A percentile compares a stretch with the other conserved stretches of the same genome.
These are phyloP conservation scores for Hyposmocoma kahamanoa DNA, from an alignment of 1,140 invertebrate genomes.

Conservation along the genomic window DNA sequence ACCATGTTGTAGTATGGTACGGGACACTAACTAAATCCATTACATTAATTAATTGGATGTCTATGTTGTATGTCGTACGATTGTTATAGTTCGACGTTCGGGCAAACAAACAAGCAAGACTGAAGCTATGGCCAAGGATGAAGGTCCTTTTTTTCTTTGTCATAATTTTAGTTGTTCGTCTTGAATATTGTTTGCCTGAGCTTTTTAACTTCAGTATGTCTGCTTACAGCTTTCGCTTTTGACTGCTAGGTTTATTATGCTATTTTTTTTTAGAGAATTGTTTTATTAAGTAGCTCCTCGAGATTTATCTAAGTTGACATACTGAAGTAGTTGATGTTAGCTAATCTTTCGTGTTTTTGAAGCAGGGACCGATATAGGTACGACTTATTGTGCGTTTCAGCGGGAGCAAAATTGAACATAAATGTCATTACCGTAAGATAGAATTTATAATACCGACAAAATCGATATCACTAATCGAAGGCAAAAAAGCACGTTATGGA, in stretches of 20 bases:
- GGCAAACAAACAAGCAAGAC: no score
- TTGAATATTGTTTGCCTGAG: no score
- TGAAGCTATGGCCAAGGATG: no score
- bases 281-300: not conserved
- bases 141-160: no score
- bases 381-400: no score
- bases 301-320: not conserved
- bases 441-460: no score
- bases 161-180: no score
- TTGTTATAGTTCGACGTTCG: slow-evolving; percentile 7
- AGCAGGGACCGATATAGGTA: no score
- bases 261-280: not conserved
- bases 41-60: not conserved
- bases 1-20: not conserved
- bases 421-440: no score
- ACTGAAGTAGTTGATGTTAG: slow-evolving; percentile 3
- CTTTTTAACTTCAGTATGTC: slow-evolving; percentile 9
- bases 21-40: not conserved
- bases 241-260: not conserved
- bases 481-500: no score
- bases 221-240: not conserved
- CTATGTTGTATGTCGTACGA: slow-evolving; percentile 6
- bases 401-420: no score
- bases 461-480: no score
- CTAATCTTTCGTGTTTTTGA: not conserved